Conservation (phyloP, 2,797 vertebrate genomes). For the Halcyon chelicuti region DNA sequence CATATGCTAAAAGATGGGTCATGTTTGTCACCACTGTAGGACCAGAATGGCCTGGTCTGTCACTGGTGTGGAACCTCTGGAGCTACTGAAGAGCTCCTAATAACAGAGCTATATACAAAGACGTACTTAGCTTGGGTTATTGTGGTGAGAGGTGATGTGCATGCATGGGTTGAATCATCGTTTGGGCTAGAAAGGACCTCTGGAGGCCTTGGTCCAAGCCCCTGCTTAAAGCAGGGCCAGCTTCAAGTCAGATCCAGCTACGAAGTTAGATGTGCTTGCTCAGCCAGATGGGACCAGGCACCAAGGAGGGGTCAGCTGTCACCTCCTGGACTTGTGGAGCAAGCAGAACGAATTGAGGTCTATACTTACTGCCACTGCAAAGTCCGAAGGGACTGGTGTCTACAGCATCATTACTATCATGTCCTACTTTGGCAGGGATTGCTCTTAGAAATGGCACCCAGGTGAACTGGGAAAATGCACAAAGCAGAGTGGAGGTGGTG, state of each 20-base stretch:
- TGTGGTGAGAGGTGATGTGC: background rate
- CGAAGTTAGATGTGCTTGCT: background rate
- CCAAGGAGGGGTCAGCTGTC: background rate
- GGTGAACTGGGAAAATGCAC: background rate
- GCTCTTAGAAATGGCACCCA: background rate
- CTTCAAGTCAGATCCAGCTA: background rate
- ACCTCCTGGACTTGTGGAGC: background rate
- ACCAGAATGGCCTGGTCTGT: background rate
- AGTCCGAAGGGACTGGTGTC: background rate
- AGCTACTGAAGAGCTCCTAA: background rate
- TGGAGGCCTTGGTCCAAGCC: background rate
- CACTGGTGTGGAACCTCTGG: background rate
- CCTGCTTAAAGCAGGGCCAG: background rate
- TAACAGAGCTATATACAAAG: background rate
- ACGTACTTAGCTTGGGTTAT: background rate
- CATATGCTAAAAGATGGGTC: background rate
- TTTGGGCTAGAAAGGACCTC: background rate
- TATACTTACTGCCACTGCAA: background rate
- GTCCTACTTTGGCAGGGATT: background rate
- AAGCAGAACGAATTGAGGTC: background rate
- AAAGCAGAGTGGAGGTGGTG: background rate
- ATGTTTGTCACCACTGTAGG: background rate
- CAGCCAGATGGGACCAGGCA: background rate
- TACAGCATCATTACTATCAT: fast-evolving
- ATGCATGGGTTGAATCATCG: background rate